phyloP scores from a whole-genome alignment of 2,797 vertebrate genomes.

The Danionella dracula region DNA sequence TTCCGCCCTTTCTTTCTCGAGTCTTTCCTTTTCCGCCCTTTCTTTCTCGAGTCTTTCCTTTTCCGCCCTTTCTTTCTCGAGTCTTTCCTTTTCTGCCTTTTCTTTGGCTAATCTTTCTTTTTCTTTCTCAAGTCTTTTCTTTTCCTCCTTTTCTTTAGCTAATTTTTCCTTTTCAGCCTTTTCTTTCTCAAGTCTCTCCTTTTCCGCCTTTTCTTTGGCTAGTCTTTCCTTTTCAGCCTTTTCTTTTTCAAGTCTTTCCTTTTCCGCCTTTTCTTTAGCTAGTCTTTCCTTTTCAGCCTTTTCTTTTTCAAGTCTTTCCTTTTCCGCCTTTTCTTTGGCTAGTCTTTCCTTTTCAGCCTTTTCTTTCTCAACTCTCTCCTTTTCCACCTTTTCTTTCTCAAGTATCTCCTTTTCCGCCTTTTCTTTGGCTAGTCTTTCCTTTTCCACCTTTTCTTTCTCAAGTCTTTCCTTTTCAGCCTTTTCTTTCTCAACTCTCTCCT shows the following conservation, averaged over 20 bases:
- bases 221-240: not conserved
- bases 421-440: not conserved
- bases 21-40: slow-evolving; percentile 5
- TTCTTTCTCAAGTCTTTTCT: slow-evolving; percentile 10
- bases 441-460: not conserved
- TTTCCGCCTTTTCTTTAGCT: not conserved
- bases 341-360: slow-evolving; percentile 29
- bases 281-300: not conserved
- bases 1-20: not conserved
- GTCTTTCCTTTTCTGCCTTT: slow-evolving; percentile 43
- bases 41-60: slow-evolving; percentile 18
- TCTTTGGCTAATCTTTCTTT: not conserved
- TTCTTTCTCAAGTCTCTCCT: slow-evolving; percentile 7
- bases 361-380: slow-evolving; percentile 43
- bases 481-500: not conserved
- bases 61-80: slow-evolving; percentile 40
- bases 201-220: not conserved
- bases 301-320: not conserved
- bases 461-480: not conserved
- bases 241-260: not conserved
- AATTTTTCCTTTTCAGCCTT: not conserved
- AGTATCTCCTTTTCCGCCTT: not conserved
- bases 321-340: slow-evolving; percentile 24
- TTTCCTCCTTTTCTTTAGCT: not conserved
- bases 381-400: slow-evolving; percentile 22